Base-by-base conservation (phyloP, 2,113 vertebrate species). In the Actinemys pallida region DNA sequence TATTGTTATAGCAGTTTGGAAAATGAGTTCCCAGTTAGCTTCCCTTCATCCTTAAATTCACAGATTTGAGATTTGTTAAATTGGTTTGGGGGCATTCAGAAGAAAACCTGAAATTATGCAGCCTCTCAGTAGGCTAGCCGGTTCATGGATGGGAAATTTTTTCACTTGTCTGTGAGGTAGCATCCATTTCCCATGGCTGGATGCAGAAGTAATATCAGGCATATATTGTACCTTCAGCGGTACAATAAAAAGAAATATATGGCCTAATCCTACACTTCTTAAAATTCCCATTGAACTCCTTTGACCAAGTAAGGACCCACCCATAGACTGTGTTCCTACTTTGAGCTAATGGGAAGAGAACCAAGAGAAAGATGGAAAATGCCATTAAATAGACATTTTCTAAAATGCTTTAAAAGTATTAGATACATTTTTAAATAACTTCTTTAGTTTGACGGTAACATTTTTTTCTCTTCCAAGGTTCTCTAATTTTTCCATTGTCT, bases 11-110 rank as follows among this genome's bases (percentile, higher is more conserved):
- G 42, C 1, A 54, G 29, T 62, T 84, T 57, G 17, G 3, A 65
- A 84, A 85, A 29, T 20, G 25, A 62, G 25, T 42, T 25, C 9
- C 17, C 39, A 3, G 20, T 3, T 31, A 85, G 84, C 42, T 35
- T 24, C 29, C 76, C 25, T 69, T 1, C 25, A 50, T 6, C 42
- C 54, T 49, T n/a, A 54, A 85, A 90, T 75, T 35, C 1, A 4
- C 47, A 16, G 29, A 59, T 92, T 5, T 17, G 3, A 22, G 35
- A 17, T 31, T 89, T 2, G 0, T 52, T n/a, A 0, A 7, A 16
- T 10, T 50, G 31, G 5, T 53, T 62, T 72, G 85, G 24, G 42
- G 24, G 3, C 9, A 1, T 3, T 11, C 27, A 5, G 10, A 2
- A n/a, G n/a, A 83, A 78, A 83, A 90, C 16, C 39, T 72, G 35